Base-by-base conservation (phyloP, 2,797 vertebrate genomes). In the Cygnus olor region DNA sequence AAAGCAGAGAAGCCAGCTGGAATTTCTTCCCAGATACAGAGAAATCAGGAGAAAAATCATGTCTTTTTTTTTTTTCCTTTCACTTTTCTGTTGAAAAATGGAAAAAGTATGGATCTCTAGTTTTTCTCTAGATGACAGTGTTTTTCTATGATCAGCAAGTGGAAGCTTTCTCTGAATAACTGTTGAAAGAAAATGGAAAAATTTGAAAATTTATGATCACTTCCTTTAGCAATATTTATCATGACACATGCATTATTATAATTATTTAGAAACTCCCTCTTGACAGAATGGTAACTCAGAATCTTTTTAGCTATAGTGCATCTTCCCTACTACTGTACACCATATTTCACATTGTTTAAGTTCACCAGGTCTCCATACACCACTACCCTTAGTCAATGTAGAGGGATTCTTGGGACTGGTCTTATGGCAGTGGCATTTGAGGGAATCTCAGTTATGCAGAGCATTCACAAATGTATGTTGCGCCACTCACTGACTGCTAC, bases 401-500 rank as follows among this genome's bases (percentile, higher is more conserved):
- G 91, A 94, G 93, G 85, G 87, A 98, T 98, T 98, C 98, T 98
- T 98, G 98, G 98, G 98, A 97, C 97, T 98, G 97, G 97, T 88
- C 97, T 96, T 97, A 97, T 97, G 98, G 98, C 97, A 97, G 98
- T 97, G 97, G 98, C 98, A 98, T 97, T 97, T 98, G 93, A 81
- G 98, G 98, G 98, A 99, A 99, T 99, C 98, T 97, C 96, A 99
- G 98, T 97, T 98, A 99, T 99, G 99, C 95, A 86, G 97, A 97
- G 98, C 98, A 99, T 99, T 99, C 98, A 98, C 99, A 99, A 99
- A 99, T 99, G 98, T 99, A 98, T 99, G 98, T 98, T 98, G 98
- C 98, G 98, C 98, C 98, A 98, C 98, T 98, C 95, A 97, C 93
- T 97, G 96, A 69, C 90, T 54, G 85, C 97, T 97, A 99, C 99